Conservation (phyloP, 2,888 invertebrate genomes). For the Watsonalla cultraria region DNA sequence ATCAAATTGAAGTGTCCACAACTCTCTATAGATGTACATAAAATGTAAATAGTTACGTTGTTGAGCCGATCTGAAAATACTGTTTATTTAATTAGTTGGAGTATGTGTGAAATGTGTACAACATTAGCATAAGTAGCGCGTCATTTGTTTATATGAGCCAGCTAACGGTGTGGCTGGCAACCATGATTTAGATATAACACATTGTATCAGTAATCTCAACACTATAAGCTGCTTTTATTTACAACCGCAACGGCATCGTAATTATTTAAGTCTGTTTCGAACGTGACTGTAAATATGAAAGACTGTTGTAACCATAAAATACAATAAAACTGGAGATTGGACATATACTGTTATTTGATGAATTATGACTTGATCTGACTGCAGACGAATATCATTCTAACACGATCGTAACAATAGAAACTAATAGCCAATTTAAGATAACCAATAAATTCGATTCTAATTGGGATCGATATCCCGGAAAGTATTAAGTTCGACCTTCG, state of each 20-base stretch:
- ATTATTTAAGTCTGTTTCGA: too few species aligned
- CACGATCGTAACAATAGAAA: not conserved
- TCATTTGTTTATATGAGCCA: not conserved
- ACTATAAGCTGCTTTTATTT: not conserved
- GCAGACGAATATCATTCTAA: too few species aligned
- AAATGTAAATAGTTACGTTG: not conserved
- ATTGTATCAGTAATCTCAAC: not conserved
- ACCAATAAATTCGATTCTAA: conserved; percentile 28
- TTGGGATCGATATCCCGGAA: conserved; percentile 28
- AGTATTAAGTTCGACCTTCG: conserved; percentile 28
- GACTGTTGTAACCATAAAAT: too few species aligned
- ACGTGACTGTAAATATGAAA: too few species aligned
- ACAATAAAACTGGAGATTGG: not conserved
- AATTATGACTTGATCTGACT: too few species aligned
- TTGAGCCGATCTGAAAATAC: not conserved
- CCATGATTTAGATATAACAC: not conserved
- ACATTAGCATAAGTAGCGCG: conserved; percentile 1
- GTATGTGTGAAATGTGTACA: not conserved
- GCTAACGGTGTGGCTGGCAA: not conserved
- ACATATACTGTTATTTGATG: not conserved
- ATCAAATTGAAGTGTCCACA: not conserved
- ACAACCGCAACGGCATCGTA: not conserved
- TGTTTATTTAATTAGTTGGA: not conserved
- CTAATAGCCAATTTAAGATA: conserved; percentile 19
- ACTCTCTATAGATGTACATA: not conserved